phyloP scores from a whole-genome alignment of 2,888 invertebrate species.

The Saturnia japonica region DNA sequence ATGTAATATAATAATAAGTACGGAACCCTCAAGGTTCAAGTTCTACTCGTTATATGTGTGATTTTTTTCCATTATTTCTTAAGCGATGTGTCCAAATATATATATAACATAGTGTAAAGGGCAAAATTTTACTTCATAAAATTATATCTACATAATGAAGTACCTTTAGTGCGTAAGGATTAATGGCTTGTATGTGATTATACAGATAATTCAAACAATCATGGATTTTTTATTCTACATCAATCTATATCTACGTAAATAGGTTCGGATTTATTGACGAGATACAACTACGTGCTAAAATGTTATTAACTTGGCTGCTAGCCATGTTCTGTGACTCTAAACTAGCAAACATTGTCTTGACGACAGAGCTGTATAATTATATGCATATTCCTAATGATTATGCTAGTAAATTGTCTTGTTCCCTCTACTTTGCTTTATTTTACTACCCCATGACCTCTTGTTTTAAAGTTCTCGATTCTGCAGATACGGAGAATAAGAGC shows the following conservation, averaged over 20 bases:
- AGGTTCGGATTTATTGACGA: neutral
- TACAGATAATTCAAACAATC: neutral
- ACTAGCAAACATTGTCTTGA: neutral
- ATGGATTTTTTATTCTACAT: neutral
- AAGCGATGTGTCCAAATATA: too few relatives aligned
- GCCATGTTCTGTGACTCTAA: neutral
- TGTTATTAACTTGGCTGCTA: constrained; percentile 1
- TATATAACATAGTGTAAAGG: too few relatives aligned
- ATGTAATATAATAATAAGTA: too few relatives aligned
- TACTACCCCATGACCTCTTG: neutral
- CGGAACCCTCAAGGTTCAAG: too few relatives aligned
- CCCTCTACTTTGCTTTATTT: neutral
- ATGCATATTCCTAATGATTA: neutral
- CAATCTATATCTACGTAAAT: neutral
- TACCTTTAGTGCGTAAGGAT: too few relatives aligned
- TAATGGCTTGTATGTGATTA: too few relatives aligned
- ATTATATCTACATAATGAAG: too few relatives aligned
- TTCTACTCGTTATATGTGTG: too few relatives aligned
- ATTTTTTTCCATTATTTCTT: too few relatives aligned
- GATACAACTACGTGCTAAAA: neutral
- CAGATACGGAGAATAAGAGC: too few relatives aligned
- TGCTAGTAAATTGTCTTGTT: neutral
- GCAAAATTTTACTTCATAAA: too few relatives aligned
- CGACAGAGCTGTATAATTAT: neutral
- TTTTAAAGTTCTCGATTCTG: neutral